phyloP scores from a whole-genome alignment of 2,113 vertebrate genomes.

The Morone saxatilis region DNA sequence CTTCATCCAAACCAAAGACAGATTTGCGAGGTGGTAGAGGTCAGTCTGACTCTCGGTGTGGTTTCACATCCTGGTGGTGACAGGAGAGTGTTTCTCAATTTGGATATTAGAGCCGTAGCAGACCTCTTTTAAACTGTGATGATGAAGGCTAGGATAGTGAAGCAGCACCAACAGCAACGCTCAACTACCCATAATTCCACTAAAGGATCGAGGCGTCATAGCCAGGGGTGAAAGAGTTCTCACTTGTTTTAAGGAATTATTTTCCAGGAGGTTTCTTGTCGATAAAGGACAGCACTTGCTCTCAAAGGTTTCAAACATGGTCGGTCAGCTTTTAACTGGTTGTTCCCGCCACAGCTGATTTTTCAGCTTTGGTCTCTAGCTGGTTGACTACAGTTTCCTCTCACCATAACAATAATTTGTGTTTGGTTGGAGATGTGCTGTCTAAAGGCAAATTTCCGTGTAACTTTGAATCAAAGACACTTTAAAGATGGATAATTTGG shows the following conservation, averaged over 20 bases:
- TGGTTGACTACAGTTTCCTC: too few species aligned
- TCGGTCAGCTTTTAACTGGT: too few species aligned
- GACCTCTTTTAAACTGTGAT: neutral
- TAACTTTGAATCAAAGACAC: too few species aligned
- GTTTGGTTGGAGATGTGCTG: too few species aligned
- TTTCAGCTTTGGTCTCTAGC: too few species aligned
- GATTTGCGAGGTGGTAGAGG: neutral
- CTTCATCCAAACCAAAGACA: neutral
- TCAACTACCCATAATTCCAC: neutral
- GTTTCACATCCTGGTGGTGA: constrained; percentile 1
- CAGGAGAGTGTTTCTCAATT: neutral
- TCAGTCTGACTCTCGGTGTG: neutral
- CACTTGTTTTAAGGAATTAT: too few species aligned
- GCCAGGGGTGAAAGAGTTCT: neutral
- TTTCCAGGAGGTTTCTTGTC: too few species aligned
- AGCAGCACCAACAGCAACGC: neutral
- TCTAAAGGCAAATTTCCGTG: too few species aligned
- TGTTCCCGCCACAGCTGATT: too few species aligned
- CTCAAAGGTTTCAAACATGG: neutral
- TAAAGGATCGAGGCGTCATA: constrained; percentile 1
- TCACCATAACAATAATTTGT: too few species aligned
- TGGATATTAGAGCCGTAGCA: neutral
- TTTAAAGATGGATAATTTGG: too few species aligned
- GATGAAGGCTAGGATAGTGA: constrained; percentile 17
- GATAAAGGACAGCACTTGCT: too few species aligned